phyloP scores from a whole-genome alignment of 2,888 invertebrate genomes.

The Clunio marinus region DNA sequence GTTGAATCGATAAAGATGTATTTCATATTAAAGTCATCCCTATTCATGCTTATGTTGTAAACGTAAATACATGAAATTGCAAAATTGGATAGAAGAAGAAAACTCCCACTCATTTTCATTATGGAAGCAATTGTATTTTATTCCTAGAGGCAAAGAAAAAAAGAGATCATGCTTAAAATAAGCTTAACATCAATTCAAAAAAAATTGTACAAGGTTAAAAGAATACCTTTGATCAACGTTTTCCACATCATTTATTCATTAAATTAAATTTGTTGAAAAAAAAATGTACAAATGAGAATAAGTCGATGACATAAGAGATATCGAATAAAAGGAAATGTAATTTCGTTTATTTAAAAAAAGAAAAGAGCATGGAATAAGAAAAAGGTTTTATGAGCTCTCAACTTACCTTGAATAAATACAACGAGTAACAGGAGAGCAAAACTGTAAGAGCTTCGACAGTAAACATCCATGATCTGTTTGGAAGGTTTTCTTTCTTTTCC shows the following conservation, averaged over 20 bases:
- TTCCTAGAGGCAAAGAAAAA: no score
- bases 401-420: slow-evolving; percentile 32
- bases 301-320: neutral
- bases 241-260: slow-evolving; percentile 39
- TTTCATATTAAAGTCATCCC: slow-evolving; percentile 1
- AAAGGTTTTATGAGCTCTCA: slow-evolving; percentile 11
- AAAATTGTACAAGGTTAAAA: no score
- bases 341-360: slow-evolving; percentile 3
- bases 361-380: no score
- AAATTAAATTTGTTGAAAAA: slow-evolving; percentile 3
- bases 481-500: neutral
- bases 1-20: neutral
- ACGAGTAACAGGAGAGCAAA: slow-evolving; percentile 15
- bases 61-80: slow-evolving; percentile 9
- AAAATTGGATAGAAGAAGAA: slow-evolving; percentile 18
- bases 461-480: slow-evolving; percentile 16
- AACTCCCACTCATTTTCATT: slow-evolving; percentile 37
- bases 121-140: slow-evolving; percentile 36
- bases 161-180: no score
- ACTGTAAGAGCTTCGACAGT: slow-evolving; percentile 27
- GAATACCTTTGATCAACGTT: slow-evolving; percentile 37
- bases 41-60: slow-evolving; percentile 5
- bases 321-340: slow-evolving; percentile 5
- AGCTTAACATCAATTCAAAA: no score
- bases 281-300: neutral